Base-by-base conservation (phyloP, 1,140 invertebrate species). In the Drosophila nannoptera region DNA sequence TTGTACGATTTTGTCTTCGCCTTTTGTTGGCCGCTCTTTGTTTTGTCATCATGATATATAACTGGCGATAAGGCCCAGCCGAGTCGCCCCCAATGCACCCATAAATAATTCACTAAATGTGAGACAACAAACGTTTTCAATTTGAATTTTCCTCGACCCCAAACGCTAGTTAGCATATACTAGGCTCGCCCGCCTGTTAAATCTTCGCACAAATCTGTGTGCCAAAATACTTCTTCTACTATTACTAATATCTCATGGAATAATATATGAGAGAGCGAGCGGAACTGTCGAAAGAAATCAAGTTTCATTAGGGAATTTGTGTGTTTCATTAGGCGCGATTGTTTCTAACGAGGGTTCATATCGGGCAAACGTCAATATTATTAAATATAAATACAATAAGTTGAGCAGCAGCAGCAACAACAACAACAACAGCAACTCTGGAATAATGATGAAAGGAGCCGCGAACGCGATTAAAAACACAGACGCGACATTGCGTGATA, bases 401-500 rank as follows among this genome's bases (percentile, higher is more conserved):
- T 54, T 59, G 12, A 5, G 32, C 32, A 67, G 42, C 35, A 49
- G 31, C 33, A 35, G 31, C 5, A 56, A 33, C 11, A 56, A 32
- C 2, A 66, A 31, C 12, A 60, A 50, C 55, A 66, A 68, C 33
- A 68, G 40, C 33, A 38, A 60, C 38, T 16, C 54, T 43, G 42
- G 29, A 11, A 49, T 35, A 38, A 35, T 75, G 73, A 78, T 78
- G 76, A 81, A 81, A 78, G 73, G 77, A 73, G 76, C 77, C 77
- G 77, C 71, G 36, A 38, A 67, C 12, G 43, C 33, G 53, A 16
- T 52, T 50, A 46, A 62, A 70, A 66, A 73, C 69, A 49, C 61
- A 59, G 77, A 76, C 77, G 77, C 77, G 77, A 81, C 76, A 81
- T 81, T 81, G 77, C 77, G 77, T 81, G 77, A 81, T 81, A 73